phyloP scores from a whole-genome alignment of 64 coral and sea anemone species.

The Trachythela sp. region DNA sequence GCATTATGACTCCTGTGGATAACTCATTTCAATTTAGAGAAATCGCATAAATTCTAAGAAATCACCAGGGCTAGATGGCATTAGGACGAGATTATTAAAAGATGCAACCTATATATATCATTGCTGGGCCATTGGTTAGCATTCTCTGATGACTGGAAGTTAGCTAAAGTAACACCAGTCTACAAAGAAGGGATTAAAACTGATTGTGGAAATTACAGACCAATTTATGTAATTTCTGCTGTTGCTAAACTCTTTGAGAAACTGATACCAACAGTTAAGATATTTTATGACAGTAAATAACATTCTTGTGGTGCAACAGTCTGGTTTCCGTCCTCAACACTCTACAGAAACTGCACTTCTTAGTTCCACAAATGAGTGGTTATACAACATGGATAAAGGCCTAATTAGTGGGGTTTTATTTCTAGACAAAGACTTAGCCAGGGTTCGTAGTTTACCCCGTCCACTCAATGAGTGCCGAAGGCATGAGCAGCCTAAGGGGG shows the following conservation, averaged over 20 bases:
- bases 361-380: too few species aligned
- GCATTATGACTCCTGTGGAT: too few species aligned
- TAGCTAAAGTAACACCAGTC: not conserved
- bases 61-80: not conserved
- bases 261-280: not conserved
- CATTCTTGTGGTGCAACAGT: too few species aligned
- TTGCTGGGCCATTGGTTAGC: not conserved
- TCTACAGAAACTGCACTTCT: too few species aligned
- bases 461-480: too few species aligned
- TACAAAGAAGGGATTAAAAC: not conserved
- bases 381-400: too few species aligned
- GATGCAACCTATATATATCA: not conserved
- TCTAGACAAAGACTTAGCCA: too few species aligned
- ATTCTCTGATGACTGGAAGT: not conserved
- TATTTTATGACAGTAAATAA: not conserved
- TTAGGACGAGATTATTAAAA: not conserved
- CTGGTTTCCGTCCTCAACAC: too few species aligned
- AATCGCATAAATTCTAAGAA: not conserved
- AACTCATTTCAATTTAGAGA: too few species aligned
- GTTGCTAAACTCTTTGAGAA: not conserved
- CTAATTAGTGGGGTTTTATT: too few species aligned
- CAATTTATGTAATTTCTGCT: not conserved
- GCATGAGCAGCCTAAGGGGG: too few species aligned
- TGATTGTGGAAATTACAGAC: not conserved
- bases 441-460: too few species aligned